phyloP scores from a whole-genome alignment of 2,113 vertebrate species.

The Monarcha castaneiventris region DNA sequence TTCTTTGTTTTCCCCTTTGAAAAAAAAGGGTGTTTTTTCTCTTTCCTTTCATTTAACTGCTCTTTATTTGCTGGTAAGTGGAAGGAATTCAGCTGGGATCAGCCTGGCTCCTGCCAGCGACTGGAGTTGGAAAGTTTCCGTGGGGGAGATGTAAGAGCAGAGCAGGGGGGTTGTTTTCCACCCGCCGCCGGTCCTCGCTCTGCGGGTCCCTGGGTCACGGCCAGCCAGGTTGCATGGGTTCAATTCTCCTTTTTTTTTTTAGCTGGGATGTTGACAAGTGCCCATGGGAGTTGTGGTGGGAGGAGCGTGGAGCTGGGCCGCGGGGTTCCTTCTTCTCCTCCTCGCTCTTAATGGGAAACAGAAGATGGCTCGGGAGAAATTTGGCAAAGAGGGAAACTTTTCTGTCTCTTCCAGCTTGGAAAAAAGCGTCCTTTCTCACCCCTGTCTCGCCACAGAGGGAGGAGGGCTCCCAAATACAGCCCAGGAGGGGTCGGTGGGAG shows the following conservation, averaged over 20 bases:
- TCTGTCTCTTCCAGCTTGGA: conserved; percentile 43
- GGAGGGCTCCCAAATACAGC: not conserved
- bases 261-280: conserved; percentile 11
- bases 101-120: conserved; percentile 31
- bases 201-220: not conserved
- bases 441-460: not conserved
- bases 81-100: conserved; percentile 60
- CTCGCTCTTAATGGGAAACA: conserved; percentile 29
- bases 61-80: conserved; percentile 60
- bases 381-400: conserved; percentile 15
- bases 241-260: not conserved
- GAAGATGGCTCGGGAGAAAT: conserved; percentile 40
- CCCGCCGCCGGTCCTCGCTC: not conserved
- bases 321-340: conserved; percentile 8
- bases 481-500: not conserved
- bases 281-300: not conserved
- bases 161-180: conserved; percentile 25
- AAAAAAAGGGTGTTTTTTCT: conserved; percentile 43
- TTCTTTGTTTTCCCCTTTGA: conserved; percentile 49
- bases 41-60: conserved; percentile 29
- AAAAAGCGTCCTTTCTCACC: conserved; percentile 16
- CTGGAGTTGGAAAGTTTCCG: conserved; percentile 39
- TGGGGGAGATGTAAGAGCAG: conserved; percentile 20
- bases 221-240: conserved; percentile 16
- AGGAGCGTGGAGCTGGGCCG: not conserved